Base-by-base conservation (phyloP, 2,888 invertebrate species). In the Drosophila longiperda region DNA sequence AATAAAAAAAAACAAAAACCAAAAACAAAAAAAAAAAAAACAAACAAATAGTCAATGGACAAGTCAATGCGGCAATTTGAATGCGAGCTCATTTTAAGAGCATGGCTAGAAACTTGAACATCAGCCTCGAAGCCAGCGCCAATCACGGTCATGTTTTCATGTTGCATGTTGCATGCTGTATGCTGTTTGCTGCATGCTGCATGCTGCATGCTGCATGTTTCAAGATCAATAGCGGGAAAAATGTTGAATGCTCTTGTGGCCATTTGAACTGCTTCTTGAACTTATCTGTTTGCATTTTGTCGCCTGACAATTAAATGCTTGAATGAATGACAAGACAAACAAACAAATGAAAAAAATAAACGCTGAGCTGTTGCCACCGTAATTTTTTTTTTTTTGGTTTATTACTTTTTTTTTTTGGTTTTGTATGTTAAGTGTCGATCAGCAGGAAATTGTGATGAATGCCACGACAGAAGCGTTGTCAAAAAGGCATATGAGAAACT, bases 201-300 rank as follows among this genome's bases (percentile, higher is more conserved):
- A 53, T 70, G 67, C 42, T 61, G 74, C 79, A 74, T 74, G 77
- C 66, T 38, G 60, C 74, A 74, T 74, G 75, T 79, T 79, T 78
- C 78, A 78, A 78, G 78, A 80, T 78, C 78, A 78, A 78, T 80
- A 78, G 80, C 77, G 78, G 80, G 77, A 78, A 80, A 80, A 76
- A 79, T 67, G 80, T 65, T 76, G 66, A 67, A 58, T 48, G 54
- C 70, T 78, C 74, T 73, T 73, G 78, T 78, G 78, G 53, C 70
- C 57, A 72, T 78, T 78, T 78, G 80, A 78, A 78, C 78, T 66
- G 78, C 75, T 79, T 79, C 75, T 78, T 78, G 78, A 78, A 78
- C 87, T 86, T 83, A 86, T 85, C 88, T 82, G 88, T 88, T 86
- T 88, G 83, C 83, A 83, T 88, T 84, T 84, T 84, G 88, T 84